Percentiles rank a stretch among this genome's conserved stretches.
These are phyloP conservation scores for Oryctolagus cuniculus DNA, from an alignment of 2,113 vertebrate genomes.

Conservation along the genomic window mOryCun1.1 NC_091434.1:181378501-181379000, in stretches of 20 bases:
- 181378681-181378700: too few relatives aligned
- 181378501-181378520: fast-evolving
- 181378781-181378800: background rate
- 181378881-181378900: fast-evolving
- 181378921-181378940: background rate
- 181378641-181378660: too few relatives aligned
- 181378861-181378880: background rate
- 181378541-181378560: fast-evolving
- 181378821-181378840: background rate
- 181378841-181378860: background rate
- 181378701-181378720: too few relatives aligned
- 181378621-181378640: background rate
- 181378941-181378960: fast-evolving
- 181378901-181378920: background rate
- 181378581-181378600: background rate
- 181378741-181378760: background rate
- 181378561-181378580: background rate
- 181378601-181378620: too few relatives aligned
- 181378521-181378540: fast-evolving
- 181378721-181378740: background rate
- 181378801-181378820: background rate
- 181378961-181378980: background rate
- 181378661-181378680: fast-evolving
- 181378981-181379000: background rate
- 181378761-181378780: background rate